Evolutionary conservation across 2,113 vertebrate species (phyloP).

Genomic region (Perognathus longimembris): DNA sequence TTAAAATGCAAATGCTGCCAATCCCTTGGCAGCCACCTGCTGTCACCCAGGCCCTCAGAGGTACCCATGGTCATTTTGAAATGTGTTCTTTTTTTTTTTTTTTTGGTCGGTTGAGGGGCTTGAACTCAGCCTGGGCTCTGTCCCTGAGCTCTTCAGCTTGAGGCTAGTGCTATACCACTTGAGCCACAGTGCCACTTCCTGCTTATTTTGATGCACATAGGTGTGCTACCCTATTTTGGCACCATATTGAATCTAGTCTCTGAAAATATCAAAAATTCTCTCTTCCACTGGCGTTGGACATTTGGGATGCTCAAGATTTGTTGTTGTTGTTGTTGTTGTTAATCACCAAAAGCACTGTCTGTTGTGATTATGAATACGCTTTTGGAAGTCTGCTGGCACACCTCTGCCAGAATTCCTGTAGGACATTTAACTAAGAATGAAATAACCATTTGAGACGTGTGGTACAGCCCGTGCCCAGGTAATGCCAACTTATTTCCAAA

Average conservation of each 20-base stretch:
- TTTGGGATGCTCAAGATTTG: conserved; percentile 16
- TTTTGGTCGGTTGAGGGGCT: no score
- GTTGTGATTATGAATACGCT: neutral
- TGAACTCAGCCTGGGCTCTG: no score
- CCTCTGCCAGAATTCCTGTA: neutral
- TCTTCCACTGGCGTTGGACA: neutral
- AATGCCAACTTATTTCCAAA: neutral
- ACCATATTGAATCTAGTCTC: neutral
- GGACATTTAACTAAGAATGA: neutral
- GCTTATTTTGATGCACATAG: neutral
- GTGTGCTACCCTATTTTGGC: neutral
- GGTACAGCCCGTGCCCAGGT: neutral
- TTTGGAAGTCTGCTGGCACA: neutral
- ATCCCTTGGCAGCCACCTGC: neutral
- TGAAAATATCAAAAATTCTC: conserved; percentile 13
- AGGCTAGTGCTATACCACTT: no score
- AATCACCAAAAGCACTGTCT: no score
- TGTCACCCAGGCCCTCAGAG: neutral
- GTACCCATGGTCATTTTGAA: neutral
- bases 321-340: no score
- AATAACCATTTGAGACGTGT: neutral
- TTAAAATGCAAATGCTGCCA: neutral
- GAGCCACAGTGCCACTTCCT: no score
- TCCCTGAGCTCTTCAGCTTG: no score
- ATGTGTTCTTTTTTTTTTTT: no score